Evolutionary conservation across 1,140 invertebrate species (phyloP).

Genomic region (Macrocentrus cingulum): DNA sequence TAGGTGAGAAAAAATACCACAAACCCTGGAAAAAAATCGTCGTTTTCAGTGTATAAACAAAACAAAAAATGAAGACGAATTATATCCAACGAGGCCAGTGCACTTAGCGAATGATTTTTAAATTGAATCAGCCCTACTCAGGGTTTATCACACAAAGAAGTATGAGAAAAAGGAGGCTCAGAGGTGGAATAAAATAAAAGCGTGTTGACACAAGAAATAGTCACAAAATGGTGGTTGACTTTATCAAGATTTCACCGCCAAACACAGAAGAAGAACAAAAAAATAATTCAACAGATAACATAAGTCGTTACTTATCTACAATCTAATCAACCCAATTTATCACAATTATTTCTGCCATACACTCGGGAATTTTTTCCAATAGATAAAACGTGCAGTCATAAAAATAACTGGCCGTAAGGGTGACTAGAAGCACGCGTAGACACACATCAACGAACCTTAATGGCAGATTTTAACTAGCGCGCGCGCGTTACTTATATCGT

Average conservation of each 20-base stretch:
- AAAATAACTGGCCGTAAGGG: too few species aligned
- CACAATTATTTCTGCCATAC: too few species aligned
- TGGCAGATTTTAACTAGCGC: neutral
- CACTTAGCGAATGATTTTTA: conserved; percentile 53
- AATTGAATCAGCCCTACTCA: conserved; percentile 41
- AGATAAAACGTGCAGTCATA: too few species aligned
- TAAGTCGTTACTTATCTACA: too few species aligned
- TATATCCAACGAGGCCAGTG: conserved; percentile 24
- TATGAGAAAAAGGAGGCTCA: conserved; percentile 25
- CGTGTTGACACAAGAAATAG: conserved; percentile 36
- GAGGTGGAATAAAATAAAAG: conserved; percentile 28
- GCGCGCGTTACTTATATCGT: neutral
- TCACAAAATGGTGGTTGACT: conserved; percentile 8
- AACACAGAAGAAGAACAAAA: too few species aligned
- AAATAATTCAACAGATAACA: too few species aligned
- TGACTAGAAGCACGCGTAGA: too few species aligned
- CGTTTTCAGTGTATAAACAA: neutral
- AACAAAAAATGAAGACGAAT: conserved; percentile 1
- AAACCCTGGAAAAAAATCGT: too few species aligned
- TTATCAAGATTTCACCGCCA: neutral
- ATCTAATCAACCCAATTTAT: too few species aligned
- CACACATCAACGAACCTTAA: too few species aligned
- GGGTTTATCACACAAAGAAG: conserved; percentile 9
- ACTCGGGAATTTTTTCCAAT: too few species aligned
- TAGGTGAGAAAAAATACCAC: too few species aligned